Evolutionary conservation across 2,113 vertebrate genomes (phyloP), one percentile per base, ranked within the genome.

Genomic region (Nanorana parkeri): DNA sequence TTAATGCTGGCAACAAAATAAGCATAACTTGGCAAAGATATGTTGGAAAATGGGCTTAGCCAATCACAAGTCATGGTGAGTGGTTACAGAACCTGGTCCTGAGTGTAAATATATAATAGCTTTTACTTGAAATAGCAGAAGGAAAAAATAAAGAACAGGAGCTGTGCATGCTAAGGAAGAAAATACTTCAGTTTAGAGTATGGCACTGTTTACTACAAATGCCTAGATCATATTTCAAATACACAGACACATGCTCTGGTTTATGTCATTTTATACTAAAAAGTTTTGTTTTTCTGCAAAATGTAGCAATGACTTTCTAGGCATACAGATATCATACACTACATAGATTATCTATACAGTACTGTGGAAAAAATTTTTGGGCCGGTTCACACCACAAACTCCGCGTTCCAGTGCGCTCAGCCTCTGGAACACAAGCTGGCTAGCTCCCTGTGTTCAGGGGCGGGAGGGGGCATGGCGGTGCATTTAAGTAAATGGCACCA

Each of bases 31-130:
- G 54, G 66, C 80, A 54, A 20, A 23, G 29, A 47, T 75, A 36
- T 82, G 47, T 78, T 36, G 77, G 21, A 69, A 72, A 83, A 75
- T n/a, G 76, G 41, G 8, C 21, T n/a, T 80, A 5, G 5, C 17
- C 52, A 73, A 79, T 68, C 66, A 51, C 24, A 29, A 66, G 65
- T 64, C 68, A 73, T 29, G 55, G 68, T 81, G 72, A 72, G 78
- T 81, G 78, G 78, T 72, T 64, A 65, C 58, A 71, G 58, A 64
- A 24, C 60, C 52, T 64, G 54, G 56, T 76, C 58, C 17, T 29
- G 10, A 80, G 64, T 66, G 23, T 78, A 78, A 78, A 66, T 77
- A 68, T 41, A 64, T 77, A 73, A 73, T 64, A 54, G 75, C 54
- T 6, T 20, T 8, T 68, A 56, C 54, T 32, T 32, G 54, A 32